A percentile compares a stretch with the other conserved stretches of the same genome.
phyloP scores from a whole-genome alignment of 2,113 vertebrate genomes.

The Gallinago paraguaiae region DNA sequence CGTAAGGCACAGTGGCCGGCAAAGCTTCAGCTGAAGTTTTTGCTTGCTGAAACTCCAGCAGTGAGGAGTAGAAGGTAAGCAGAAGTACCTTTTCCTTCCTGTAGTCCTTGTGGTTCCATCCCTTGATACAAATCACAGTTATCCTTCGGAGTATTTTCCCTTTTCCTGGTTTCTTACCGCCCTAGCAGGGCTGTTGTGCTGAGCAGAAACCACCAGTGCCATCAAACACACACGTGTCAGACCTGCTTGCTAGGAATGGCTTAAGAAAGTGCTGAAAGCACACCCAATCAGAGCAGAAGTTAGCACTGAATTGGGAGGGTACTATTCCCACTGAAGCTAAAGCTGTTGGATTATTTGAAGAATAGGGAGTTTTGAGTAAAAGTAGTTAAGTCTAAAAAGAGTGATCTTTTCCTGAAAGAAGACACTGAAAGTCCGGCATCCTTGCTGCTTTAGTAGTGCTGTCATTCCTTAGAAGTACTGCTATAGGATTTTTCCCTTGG shows the following conservation, averaged over 20 bases:
- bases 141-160: not conserved
- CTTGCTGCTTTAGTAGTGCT: not conserved
- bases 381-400: not conserved
- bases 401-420: not conserved
- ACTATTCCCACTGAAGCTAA: not conserved
- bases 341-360: not conserved
- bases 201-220: not conserved
- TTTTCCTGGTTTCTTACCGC: not conserved
- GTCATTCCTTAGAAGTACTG: not conserved
- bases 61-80: not conserved
- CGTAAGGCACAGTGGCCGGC: rapidly evolving
- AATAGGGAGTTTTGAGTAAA: not conserved
- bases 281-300: not conserved
- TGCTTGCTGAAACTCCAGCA: not conserved
- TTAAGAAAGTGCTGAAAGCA: not conserved
- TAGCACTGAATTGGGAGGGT: not conserved
- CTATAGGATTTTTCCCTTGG: not conserved
- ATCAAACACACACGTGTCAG: no score
- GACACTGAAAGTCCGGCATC: not conserved
- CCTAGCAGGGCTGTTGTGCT: not conserved
- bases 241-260: not conserved
- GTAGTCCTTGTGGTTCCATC: not conserved
- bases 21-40: not conserved
- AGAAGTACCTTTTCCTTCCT: not conserved
- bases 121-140: not conserved